These are phyloP conservation scores for Trachymyrmex cornetzi DNA, from an alignment of 1,140 invertebrate species.

Conservation along the genomic window DNA sequence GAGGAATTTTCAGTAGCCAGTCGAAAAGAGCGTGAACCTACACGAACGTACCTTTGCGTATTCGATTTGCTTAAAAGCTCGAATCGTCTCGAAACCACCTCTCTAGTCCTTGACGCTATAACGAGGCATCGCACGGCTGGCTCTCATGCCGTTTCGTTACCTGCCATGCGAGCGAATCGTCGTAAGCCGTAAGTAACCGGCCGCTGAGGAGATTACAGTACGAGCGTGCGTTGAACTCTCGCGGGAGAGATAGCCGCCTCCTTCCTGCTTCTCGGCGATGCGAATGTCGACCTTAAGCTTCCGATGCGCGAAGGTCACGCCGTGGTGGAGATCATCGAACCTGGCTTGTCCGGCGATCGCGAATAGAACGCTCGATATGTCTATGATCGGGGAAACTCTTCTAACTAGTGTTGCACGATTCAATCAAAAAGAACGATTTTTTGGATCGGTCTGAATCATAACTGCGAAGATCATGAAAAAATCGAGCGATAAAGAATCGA, in stretches of 20 bases:
- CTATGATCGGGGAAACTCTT: constrained; percentile 26
- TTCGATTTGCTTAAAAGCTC: background rate
- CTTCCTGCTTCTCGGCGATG: constrained; percentile 76
- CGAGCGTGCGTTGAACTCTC: constrained; percentile 79
- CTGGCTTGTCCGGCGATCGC: background rate
- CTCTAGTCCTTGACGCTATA: constrained; percentile 2
- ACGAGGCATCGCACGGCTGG: background rate
- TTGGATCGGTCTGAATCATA: too few relatives aligned
- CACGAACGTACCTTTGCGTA: background rate
- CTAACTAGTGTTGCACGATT: too few relatives aligned
- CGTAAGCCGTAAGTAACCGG: constrained; percentile 63
- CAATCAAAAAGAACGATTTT: too few relatives aligned
- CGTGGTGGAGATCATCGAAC: constrained; percentile 73
- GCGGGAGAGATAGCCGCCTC: constrained; percentile 64
- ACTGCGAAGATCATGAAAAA: too few relatives aligned
- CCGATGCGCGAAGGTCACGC: constrained; percentile 78
- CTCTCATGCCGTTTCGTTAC: constrained; percentile 33
- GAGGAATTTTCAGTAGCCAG: background rate
- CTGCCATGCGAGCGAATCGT: constrained; percentile 33
- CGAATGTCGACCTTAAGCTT: constrained; percentile 82
- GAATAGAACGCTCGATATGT: constrained; percentile 32
- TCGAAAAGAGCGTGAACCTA: background rate
- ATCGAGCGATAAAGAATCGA: too few relatives aligned
- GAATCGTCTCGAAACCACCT: background rate
- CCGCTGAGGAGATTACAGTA: constrained; percentile 67